These are phyloP conservation scores for Neodontobutis hainanensis DNA, from an alignment of 2,113 vertebrate genomes.

Conservation along the genomic window DNA sequence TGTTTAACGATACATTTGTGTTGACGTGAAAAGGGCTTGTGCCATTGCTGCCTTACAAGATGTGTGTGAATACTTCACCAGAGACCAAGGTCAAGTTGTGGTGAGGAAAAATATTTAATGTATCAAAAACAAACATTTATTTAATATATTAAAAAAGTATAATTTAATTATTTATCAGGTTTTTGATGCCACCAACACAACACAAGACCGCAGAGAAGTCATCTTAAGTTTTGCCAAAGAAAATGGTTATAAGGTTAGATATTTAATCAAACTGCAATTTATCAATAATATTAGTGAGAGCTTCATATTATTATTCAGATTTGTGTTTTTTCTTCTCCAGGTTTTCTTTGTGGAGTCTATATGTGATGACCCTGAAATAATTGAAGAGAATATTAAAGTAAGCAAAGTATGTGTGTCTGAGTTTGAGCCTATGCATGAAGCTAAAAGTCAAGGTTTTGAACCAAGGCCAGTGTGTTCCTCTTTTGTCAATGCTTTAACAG, in stretches of 20 bases:
- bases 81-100: slow-evolving; percentile 84
- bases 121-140: too few relatives aligned
- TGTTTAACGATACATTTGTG: background rate
- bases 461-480: too few relatives aligned
- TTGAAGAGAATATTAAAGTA: slow-evolving; percentile 87
- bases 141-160: background rate
- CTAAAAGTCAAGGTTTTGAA: too few relatives aligned
- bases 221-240: slow-evolving; percentile 85
- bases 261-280: accelerated
- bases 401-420: slow-evolving; percentile 27
- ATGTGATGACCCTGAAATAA: slow-evolving; percentile 87
- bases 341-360: slow-evolving; percentile 91
- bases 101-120: slow-evolving; percentile 71
- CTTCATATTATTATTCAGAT: too few relatives aligned
- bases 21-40: slow-evolving; percentile 77
- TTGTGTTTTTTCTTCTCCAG: slow-evolving; percentile 53
- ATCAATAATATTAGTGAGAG: background rate
- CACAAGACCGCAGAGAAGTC: slow-evolving; percentile 80
- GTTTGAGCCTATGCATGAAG: background rate
- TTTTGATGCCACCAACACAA: slow-evolving; percentile 91
- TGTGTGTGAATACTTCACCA: slow-evolving; percentile 82
- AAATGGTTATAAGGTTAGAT: slow-evolving; percentile 85
- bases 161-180: slow-evolving; percentile 72
- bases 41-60: slow-evolving; percentile 85
- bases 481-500: too few relatives aligned